These are phyloP conservation scores for Musca vetustissima DNA, from an alignment of 1,140 invertebrate genomes.

Conservation along the genomic window DNA sequence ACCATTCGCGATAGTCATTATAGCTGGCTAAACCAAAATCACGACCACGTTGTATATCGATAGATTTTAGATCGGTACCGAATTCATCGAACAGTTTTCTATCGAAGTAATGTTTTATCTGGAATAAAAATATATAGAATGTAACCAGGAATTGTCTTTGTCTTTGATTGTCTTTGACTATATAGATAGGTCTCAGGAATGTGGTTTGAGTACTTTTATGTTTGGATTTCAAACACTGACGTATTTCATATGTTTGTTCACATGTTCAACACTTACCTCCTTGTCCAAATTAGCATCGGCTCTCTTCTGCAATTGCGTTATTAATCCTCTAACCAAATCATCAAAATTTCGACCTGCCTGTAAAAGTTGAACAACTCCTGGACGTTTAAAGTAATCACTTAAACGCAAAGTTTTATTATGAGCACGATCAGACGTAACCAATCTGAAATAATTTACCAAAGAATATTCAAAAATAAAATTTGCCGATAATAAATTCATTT, in stretches of 20 bases:
- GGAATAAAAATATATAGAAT: too few relatives aligned
- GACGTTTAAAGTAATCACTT: slow-evolving; percentile 74
- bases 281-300: slow-evolving; percentile 71
- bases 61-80: slow-evolving; percentile 70
- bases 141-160: too few relatives aligned
- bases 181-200: too few relatives aligned
- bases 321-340: slow-evolving; percentile 68
- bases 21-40: slow-evolving; percentile 86
- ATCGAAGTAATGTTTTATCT: slow-evolving; percentile 77
- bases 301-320: slow-evolving; percentile 67
- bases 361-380: slow-evolving; percentile 54
- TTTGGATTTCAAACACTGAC: too few relatives aligned
- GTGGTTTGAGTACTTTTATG: too few relatives aligned
- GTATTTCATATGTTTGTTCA: too few relatives aligned
- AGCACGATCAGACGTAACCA: slow-evolving; percentile 65
- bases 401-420: slow-evolving; percentile 64
- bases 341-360: slow-evolving; percentile 66
- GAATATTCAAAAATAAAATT: not conserved
- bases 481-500: not conserved
- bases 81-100: slow-evolving; percentile 58
- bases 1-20: slow-evolving; percentile 76
- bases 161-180: too few relatives aligned
- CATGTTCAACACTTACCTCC: slow-evolving; percentile 59
- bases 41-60: slow-evolving; percentile 84
- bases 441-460: slow-evolving; percentile 55